Evolutionary conservation across 2,113 vertebrate species (phyloP).

Genomic region (Delphinapterus leucas): DNA sequence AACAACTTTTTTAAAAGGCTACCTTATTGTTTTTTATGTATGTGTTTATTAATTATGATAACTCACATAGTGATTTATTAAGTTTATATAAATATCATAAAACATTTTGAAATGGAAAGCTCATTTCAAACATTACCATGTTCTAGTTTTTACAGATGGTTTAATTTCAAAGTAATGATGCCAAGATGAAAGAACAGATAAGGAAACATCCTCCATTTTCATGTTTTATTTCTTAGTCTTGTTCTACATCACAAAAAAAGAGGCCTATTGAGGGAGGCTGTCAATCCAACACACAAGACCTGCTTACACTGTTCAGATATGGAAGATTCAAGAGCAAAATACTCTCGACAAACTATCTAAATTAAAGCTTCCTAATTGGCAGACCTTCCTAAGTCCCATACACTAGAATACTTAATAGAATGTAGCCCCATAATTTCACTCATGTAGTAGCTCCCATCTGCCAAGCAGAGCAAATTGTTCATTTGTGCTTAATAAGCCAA

Average conservation of each 20-base stretch:
- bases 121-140: slow-evolving; percentile 26
- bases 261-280: not conserved
- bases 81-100: slow-evolving; percentile 32
- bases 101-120: not conserved
- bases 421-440: slow-evolving; percentile 15
- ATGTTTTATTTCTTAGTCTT: not conserved
- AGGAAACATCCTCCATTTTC: slow-evolving; percentile 19
- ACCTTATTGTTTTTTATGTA: not conserved
- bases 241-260: not conserved
- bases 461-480: slow-evolving; percentile 48
- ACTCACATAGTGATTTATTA: not conserved
- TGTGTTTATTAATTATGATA: not conserved
- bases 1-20: not conserved
- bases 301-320: slow-evolving; percentile 17
- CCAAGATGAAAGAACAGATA: slow-evolving; percentile 16
- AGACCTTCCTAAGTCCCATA: not conserved
- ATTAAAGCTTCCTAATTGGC: slow-evolving; percentile 20
- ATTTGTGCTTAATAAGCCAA: slow-evolving; percentile 62
- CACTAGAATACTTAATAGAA: slow-evolving; percentile 15
- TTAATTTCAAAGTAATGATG: slow-evolving; percentile 47
- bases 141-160: slow-evolving; percentile 21
- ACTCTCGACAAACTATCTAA: not conserved
- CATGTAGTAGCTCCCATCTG: slow-evolving; percentile 35
- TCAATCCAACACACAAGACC: not conserved
- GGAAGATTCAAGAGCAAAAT: slow-evolving; percentile 43